Conservation (phyloP, 2,888 invertebrate species). For the Rhaphigaster nebulosa region DNA sequence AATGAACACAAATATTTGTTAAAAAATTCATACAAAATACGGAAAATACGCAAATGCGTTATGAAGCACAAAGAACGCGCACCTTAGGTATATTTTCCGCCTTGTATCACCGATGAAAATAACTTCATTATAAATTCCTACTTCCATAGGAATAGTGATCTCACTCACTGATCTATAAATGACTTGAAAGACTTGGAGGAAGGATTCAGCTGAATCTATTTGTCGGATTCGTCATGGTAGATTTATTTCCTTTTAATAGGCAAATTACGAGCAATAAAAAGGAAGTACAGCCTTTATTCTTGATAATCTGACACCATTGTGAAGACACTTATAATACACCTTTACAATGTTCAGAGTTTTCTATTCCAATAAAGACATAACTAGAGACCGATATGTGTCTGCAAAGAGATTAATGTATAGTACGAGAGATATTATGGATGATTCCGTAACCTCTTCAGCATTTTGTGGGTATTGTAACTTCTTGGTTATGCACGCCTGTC, state of each 20-base stretch:
- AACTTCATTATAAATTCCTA: constrained; percentile 15
- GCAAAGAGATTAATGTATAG: too few species aligned
- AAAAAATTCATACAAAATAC: not conserved
- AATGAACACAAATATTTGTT: too few species aligned
- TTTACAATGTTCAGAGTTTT: too few species aligned
- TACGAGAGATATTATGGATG: too few species aligned
- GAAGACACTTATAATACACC: too few species aligned
- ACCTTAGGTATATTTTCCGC: not conserved
- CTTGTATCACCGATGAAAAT: not conserved
- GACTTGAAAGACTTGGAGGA: not conserved
- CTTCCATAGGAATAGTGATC: not conserved
- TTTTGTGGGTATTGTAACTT: too few species aligned
- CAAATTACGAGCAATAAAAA: not conserved
- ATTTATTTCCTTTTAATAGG: not conserved
- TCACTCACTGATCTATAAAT: not conserved
- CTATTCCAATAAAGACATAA: too few species aligned
- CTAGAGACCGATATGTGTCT: too few species aligned
- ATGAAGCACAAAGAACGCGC: not conserved
- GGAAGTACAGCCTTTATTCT: not conserved
- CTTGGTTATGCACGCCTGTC: too few species aligned
- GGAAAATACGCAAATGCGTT: not conserved
- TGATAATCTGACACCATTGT: not conserved
- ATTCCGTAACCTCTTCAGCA: too few species aligned
- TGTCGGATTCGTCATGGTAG: not conserved
- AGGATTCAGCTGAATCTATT: not conserved